Evolutionary conservation across 2,888 invertebrate genomes (phyloP).

Genomic region (Pterobdella sp.): DNA sequence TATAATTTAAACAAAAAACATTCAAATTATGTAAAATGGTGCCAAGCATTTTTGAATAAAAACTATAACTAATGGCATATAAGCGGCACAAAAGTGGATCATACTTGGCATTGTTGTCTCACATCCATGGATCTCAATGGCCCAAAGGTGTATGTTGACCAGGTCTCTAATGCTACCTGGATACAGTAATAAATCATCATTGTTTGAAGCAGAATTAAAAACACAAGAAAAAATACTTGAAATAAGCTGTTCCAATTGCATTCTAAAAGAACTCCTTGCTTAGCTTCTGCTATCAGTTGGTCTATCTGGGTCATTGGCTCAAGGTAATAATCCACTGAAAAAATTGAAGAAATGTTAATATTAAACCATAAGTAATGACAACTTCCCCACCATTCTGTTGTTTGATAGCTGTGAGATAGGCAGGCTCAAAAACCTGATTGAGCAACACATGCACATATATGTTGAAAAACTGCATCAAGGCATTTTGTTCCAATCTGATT

Average conservation of each 20-base stretch:
- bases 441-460: constrained; percentile 30
- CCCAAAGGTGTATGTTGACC: constrained; percentile 29
- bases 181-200: neutral
- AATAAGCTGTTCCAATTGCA: constrained; percentile 31
- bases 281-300: constrained; percentile 30
- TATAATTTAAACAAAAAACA: neutral
- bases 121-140: constrained; percentile 20
- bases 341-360: too few relatives aligned
- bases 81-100: neutral
- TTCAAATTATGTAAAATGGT: neutral
- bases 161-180: constrained; percentile 28
- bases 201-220: neutral
- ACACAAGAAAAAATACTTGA: constrained; percentile 18
- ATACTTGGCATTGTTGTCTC: constrained; percentile 26
- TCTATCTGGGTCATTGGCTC: constrained; percentile 32
- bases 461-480: constrained; percentile 32
- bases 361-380: too few relatives aligned
- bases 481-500: constrained; percentile 31
- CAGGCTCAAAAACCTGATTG: constrained; percentile 25
- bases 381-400: constrained; percentile 30
- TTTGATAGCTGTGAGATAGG: constrained; percentile 25
- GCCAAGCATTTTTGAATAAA: too few relatives aligned
- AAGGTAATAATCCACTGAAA: constrained; percentile 31
- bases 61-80: too few relatives aligned
- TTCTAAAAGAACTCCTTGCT: constrained; percentile 30